These are phyloP conservation scores for Linnaemya vulpina DNA, from an alignment of 2,888 invertebrate genomes.

Conservation along the genomic window DNA sequence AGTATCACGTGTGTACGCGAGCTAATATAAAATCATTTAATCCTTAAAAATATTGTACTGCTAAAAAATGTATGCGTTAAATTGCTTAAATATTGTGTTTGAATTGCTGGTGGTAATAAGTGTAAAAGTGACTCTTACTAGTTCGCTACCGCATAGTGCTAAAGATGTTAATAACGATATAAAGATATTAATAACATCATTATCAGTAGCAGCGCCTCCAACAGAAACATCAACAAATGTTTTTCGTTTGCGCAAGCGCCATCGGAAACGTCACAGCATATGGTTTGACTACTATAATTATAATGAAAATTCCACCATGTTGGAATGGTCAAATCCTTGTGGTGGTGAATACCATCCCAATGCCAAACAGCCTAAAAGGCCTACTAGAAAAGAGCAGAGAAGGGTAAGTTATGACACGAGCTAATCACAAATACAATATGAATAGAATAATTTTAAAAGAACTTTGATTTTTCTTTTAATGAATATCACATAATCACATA, in stretches of 20 bases:
- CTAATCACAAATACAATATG: background rate
- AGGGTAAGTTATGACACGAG: slow-evolving; percentile 42
- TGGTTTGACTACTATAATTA: slow-evolving; percentile 77
- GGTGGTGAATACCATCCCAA: slow-evolving; percentile 77
- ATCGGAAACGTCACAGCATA: slow-evolving; percentile 79
- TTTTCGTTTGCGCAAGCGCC: slow-evolving; percentile 77
- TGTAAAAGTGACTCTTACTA: slow-evolving; percentile 40
- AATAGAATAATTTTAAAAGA: background rate
- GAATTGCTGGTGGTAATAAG: slow-evolving; percentile 61
- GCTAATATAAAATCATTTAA: slow-evolving; percentile 16
- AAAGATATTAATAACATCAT: slow-evolving; percentile 52
- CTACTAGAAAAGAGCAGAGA: slow-evolving; percentile 60
- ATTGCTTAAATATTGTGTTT: slow-evolving; percentile 27
- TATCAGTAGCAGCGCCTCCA: background rate
- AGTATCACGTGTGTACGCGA: slow-evolving; percentile 45
- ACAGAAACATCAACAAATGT: slow-evolving; percentile 24
- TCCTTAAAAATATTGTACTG: background rate
- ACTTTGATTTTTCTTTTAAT: background rate
- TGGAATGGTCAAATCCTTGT: slow-evolving; percentile 80
- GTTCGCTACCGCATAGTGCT: slow-evolving; percentile 60
- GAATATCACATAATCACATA: too few species aligned
- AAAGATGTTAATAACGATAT: slow-evolving; percentile 62
- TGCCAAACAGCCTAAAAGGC: slow-evolving; percentile 46
- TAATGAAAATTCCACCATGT: slow-evolving; percentile 77
- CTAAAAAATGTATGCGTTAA: slow-evolving; percentile 61